Evolutionary conservation across 2,888 invertebrate species (phyloP).

Genomic region (Lumbricus terrestris): DNA sequence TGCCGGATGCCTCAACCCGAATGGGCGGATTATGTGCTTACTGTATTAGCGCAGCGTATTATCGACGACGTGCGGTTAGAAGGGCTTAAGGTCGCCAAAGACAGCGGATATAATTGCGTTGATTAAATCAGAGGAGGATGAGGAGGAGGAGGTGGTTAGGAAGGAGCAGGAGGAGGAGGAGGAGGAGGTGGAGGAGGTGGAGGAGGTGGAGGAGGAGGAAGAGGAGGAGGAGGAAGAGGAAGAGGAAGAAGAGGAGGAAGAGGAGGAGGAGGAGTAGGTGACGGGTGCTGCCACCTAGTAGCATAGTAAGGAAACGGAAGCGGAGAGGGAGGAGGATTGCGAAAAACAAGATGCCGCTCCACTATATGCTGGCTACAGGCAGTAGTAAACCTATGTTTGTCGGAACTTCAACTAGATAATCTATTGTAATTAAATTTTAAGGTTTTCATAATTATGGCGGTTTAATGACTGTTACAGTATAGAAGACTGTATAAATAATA

Average conservation of each 20-base stretch:
- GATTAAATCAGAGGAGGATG: background rate
- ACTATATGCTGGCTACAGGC: background rate
- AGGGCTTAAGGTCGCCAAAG: background rate
- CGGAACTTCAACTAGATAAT: background rate
- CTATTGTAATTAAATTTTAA: background rate
- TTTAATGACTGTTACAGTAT: too few relatives aligned
- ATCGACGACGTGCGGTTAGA: background rate
- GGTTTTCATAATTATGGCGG: background rate
- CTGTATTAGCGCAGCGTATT: background rate
- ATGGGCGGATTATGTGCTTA: constrained; percentile 3
- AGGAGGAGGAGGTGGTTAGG: too few relatives aligned
- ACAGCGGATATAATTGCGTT: background rate
- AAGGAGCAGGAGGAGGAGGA: too few relatives aligned
- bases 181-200: background rate
- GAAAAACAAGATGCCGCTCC: background rate
- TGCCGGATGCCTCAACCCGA: background rate
- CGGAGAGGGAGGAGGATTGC: background rate
- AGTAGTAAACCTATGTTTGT: too few relatives aligned
- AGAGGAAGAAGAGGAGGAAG: too few relatives aligned
- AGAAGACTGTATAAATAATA: background rate
- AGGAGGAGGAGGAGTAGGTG: background rate
- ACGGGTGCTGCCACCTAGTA: background rate
- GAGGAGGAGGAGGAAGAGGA: background rate
- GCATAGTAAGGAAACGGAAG: background rate
- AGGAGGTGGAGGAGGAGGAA: background rate